phyloP scores from a whole-genome alignment of 2,888 invertebrate genomes.

The Camponotus fellah region DNA sequence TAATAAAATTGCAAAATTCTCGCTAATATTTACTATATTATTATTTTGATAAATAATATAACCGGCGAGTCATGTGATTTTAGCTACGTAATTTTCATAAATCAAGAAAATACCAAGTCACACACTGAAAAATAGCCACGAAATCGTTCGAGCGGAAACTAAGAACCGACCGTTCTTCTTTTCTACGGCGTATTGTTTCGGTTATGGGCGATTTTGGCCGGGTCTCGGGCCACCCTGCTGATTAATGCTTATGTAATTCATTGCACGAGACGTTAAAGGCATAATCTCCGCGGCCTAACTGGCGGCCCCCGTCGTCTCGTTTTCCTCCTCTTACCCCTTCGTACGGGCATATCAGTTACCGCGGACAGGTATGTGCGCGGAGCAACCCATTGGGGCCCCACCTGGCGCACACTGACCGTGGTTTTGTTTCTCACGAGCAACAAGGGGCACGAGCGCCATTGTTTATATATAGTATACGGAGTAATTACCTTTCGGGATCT shows the following conservation, averaged over 20 bases:
- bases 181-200: conserved; percentile 52
- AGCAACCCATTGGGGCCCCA: conserved; percentile 47
- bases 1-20: no score
- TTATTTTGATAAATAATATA: not conserved
- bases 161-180: conserved; percentile 15
- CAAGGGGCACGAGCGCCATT: conserved; percentile 80
- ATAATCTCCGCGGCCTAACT: conserved; percentile 79
- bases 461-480: conserved; percentile 83
- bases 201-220: conserved; percentile 57
- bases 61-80: not conserved
- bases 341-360: conserved; percentile 78
- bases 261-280: conserved; percentile 83
- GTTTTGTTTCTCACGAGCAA: conserved; percentile 84
- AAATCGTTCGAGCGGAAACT: conserved; percentile 41
- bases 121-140: conserved; percentile 40
- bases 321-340: not conserved
- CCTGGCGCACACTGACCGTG: conserved; percentile 71
- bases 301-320: conserved; percentile 54
- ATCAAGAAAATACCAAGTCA: conserved; percentile 43
- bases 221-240: conserved; percentile 78
- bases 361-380: conserved; percentile 73
- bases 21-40: not conserved
- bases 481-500: conserved; percentile 83
- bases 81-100: conserved; percentile 26
- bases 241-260: conserved; percentile 85